Base-by-base conservation (phyloP, 1,140 invertebrate genomes). In the Drosophila nigrodunni region DNA sequence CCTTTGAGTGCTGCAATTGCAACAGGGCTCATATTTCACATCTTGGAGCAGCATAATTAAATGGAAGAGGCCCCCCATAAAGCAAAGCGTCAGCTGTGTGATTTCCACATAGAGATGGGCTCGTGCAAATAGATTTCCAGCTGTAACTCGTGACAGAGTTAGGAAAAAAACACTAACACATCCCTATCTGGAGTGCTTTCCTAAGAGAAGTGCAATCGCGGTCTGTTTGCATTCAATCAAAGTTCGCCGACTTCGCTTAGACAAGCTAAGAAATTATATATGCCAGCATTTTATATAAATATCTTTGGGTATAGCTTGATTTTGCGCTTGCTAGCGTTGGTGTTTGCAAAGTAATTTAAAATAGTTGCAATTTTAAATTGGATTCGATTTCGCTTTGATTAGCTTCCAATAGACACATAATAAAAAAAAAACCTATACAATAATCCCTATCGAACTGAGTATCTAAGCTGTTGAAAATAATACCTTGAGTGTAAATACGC, bases 201-300 rank as follows among this genome's bases (percentile, higher is more conserved):
- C 41, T 44, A 49, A 37, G 35, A 47, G 13, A 18, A 69, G 34
- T 37, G 52, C 30, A 39, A 55, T 39, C 47, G 35, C 35, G 35
- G 13, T 65, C 54, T 76, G 61, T 76, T 76, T 76, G 55, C 74
- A 66, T 72, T 76, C 74, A 76, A 76, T 76, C 74, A 76, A 72
- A 72, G 68, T 72, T 72, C 18, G 52, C 52, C 52, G 61, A 10
- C 61, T 70, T 39, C 49, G 54, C 61, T 71, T 35, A 43, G 60
- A 43, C 50, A 49, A 62, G 59, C 54, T 25, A 64, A 43, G 18
- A 37, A 59, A 61, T 25, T 4, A 13, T 7, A 58, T 50, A 34
- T 62, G 15, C 25, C 13, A 25, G 21, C 9, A 11, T 10, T 64
- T 3, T 64, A 37, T 49, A 61, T 61, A 47, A 61, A 15, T 13